Conservation (phyloP, 1,140 invertebrate genomes). For the Nasonia vitripennis region DNA sequence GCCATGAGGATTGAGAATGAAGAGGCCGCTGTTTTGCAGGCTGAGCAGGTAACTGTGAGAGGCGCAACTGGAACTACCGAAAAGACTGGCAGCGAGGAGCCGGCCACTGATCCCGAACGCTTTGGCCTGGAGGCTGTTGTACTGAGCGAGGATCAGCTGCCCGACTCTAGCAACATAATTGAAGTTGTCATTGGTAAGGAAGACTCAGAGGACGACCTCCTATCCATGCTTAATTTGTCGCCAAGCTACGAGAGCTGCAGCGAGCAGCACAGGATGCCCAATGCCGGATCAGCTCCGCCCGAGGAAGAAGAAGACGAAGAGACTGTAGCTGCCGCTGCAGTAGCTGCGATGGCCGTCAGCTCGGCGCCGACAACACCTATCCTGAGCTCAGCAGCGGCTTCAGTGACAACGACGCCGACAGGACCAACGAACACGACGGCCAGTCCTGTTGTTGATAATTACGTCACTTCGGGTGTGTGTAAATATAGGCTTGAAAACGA, state of each 20-base stretch:
- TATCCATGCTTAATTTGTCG: conserved; percentile 46
- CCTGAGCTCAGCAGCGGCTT: neutral
- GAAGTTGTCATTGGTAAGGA: conserved; percentile 45
- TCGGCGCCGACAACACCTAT: neutral
- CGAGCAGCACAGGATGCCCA: conserved; percentile 10
- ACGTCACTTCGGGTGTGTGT: conserved; percentile 39
- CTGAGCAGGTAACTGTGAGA: neutral
- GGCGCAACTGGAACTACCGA: neutral
- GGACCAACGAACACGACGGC: neutral
- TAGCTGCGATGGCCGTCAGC: neutral
- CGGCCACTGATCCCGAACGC: conserved; percentile 3
- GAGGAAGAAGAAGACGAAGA: conserved; percentile 42
- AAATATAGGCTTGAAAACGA: conserved; percentile 44
- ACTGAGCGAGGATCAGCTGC: conserved; percentile 49
- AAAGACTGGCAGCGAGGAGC: neutral
- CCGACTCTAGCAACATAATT: conserved; percentile 46
- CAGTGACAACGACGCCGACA: neutral
- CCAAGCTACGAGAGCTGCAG: conserved; percentile 43
- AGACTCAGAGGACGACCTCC: conserved; percentile 48
- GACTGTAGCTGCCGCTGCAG: neutral
- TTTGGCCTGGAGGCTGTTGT: conserved; percentile 42
- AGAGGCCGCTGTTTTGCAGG: neutral
- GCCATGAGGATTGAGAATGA: conserved; percentile 15
- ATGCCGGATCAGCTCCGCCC: neutral
- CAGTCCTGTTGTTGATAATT: conserved; percentile 22